Base-by-base conservation (phyloP, 2,113 vertebrate species). In the Osmerus mordax region DNA sequence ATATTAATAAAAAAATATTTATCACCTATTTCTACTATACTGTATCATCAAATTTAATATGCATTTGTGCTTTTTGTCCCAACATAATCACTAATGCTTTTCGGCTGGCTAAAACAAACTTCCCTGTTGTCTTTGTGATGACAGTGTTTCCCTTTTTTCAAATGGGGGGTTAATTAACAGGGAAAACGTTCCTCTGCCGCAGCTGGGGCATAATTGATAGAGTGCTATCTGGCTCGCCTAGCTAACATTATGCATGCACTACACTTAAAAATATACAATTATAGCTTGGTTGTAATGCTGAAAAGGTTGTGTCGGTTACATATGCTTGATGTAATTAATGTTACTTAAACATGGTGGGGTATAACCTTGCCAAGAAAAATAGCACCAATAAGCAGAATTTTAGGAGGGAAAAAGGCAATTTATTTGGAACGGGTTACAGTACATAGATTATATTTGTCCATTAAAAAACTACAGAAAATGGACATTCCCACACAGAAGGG, bases 191-290 rank as follows among this genome's bases (percentile, higher is more conserved):
- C 56, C 60, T 76, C 76, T 28, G 59, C 61, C 64, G 67, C 81
- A 81, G 86, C 81, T 78, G 79, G 78, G 77, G 77, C 62, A 86
- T 86, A 84, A 84, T 78, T 86, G 86, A 81, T 82, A 83, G 78
- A 86, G 70, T 85, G 53, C 90, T 76, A 72, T 85, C 80, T 56
- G 71, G 70, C 54, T 85, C 76, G 72, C 81, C 80, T 82, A 83
- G 76, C 41, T 79, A 87, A 90, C 84, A 89, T 88, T 83, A 89
- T 84, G 76, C 83, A 89, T 83, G 81, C 78, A 62, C 71, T 74
- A 78, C 85, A 83, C 82, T 81, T 86, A 74, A 79, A 87, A 89
- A 87, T 81, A 66, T 54, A 84, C 86, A 90, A 87, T 91, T 87
- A 80, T 77, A 78, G 67, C 54, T 80, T 82, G 74, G 71, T 83